These are phyloP conservation scores for Hartigia nigra DNA, from an alignment of 2,888 invertebrate species.

Conservation along the genomic window DNA sequence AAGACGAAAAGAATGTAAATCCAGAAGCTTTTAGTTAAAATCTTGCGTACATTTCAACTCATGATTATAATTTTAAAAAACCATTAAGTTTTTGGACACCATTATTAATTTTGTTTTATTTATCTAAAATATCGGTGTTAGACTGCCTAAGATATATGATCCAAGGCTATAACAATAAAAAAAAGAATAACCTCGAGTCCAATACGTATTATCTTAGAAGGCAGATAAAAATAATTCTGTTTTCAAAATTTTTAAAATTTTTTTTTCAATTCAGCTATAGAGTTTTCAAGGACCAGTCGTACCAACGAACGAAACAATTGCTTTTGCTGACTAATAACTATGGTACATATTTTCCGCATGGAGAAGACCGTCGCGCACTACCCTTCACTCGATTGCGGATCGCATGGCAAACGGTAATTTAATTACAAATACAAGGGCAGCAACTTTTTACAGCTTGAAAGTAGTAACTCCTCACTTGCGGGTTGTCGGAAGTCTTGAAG, in stretches of 20 bases:
- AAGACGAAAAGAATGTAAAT: conserved; percentile 23
- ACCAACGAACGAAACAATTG: not conserved
- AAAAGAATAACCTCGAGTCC: too few species aligned
- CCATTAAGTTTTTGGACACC: not conserved
- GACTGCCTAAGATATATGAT: not conserved
- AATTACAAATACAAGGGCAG: not conserved
- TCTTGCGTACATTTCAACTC: not conserved
- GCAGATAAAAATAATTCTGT: too few species aligned
- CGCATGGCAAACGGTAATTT: not conserved
- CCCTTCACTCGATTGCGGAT: not conserved
- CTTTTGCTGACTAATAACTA: not conserved
- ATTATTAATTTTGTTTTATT: not conserved
- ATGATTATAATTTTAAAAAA: not conserved
- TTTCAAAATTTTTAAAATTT: too few species aligned
- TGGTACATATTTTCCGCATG: not conserved
- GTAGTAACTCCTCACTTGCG: not conserved
- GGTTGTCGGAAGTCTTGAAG: not conserved
- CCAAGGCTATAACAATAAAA: not conserved
- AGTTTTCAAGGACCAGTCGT: not conserved
- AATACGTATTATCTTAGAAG: too few species aligned
- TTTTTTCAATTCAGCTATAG: too few species aligned
- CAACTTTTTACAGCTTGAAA: not conserved
- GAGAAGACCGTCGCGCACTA: not conserved
- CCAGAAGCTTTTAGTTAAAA: conserved; percentile 8
- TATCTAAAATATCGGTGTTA: not conserved